phyloP scores from a whole-genome alignment of 2,113 vertebrate genomes.

The Vulpes lagopus region DNA sequence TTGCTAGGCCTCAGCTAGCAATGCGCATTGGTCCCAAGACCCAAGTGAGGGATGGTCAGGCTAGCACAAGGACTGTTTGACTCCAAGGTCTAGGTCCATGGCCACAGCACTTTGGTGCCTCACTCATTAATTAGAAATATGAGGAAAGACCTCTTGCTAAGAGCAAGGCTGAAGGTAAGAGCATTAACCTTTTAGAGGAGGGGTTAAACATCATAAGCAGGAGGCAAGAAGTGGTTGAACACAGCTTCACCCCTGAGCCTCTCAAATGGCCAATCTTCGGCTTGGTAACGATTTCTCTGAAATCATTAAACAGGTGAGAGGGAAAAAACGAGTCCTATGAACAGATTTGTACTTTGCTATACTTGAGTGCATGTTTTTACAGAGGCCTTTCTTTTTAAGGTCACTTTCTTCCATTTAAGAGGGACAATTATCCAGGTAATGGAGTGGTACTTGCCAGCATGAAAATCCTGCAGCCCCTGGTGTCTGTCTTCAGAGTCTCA shows the following conservation, averaged over 20 bases:
- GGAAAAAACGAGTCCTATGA: background rate
- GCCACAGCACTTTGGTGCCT: background rate
- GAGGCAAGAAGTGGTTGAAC: background rate
- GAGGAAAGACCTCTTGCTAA: background rate
- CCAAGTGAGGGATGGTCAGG: background rate
- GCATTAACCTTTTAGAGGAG: slow-evolving; percentile 5
- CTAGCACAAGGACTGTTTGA: background rate
- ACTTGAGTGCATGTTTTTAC: background rate
- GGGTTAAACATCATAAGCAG: slow-evolving; percentile 47
- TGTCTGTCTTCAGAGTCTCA: no score
- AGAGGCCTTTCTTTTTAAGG: background rate
- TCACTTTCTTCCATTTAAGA: background rate
- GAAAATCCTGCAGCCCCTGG: background rate
- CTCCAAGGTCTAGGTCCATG: background rate
- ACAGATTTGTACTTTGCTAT: background rate
- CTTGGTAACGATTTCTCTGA: slow-evolving; percentile 28
- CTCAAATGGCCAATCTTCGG: background rate
- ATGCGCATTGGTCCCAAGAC: background rate
- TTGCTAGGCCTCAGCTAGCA: background rate
- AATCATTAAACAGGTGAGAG: background rate
- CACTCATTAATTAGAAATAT: background rate
- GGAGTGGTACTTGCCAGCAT: no score
- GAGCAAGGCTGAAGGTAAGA: background rate
- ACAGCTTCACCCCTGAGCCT: background rate
- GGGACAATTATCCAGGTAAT: background rate